Base-by-base conservation (phyloP, 2,888 invertebrate species). In the Parapristionchus giblindavisi region DNA sequence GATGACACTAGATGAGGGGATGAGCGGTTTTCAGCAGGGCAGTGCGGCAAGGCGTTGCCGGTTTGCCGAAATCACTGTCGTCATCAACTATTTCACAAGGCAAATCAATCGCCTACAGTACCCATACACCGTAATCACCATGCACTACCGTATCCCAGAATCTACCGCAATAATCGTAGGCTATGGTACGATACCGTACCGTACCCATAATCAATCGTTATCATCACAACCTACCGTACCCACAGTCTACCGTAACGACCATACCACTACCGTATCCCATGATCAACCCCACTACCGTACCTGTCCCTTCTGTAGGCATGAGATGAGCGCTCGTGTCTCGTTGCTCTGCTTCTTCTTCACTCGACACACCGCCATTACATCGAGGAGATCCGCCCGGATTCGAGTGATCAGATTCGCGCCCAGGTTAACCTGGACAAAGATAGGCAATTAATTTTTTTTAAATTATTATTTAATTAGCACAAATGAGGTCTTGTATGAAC, bases 321-420 rank as follows among this genome's bases (percentile, higher is more conserved):
- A 93, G 79, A 98, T 92, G 93, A 99, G 94, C 5, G 93, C 93
- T 72, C 99, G 93, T 87, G 97, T 97, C 89, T 98, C 95, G 90
- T 99, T 98, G 17, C 97, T 99, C 89, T 99, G 98, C 89, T 99
- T 99, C 92, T 96, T 96, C 86, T 94, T 94, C 14, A 94, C 94
- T 92, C 93, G 93, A 89, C 98, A 98, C 87, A 98, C 95, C 60
- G 93, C 91, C 24, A 94, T 27, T 21, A 82, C 94, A 89, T 94
- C 95, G 85, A 93, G 92, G 80, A 96, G 90, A 89, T 97, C 96
- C 83, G 93, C 77, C 81, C 96, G 92, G 43, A 99, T 96, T 84
- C 95, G 94, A 82, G 92, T 92, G 83, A 99, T 90, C 76, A 99
- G 91, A 84, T 92, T 93, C 0, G 95, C 93, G 24, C 96, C 98